Evolutionary conservation across 2,888 invertebrate species (phyloP), one percentile per base, ranked within the genome.

Genomic region (Sipha maydis): DNA sequence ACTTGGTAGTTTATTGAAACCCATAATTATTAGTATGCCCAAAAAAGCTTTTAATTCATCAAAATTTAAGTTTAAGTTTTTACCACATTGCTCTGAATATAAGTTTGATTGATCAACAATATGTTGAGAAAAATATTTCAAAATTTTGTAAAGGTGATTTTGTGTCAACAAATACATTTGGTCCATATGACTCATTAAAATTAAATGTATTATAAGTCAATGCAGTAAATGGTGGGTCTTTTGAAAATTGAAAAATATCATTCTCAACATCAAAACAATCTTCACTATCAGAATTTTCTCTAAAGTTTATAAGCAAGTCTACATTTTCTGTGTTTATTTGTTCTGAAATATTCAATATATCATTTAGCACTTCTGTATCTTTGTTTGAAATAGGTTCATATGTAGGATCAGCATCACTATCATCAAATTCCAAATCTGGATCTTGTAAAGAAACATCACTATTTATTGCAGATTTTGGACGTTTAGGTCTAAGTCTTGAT

Each of bases 121-220:
- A 71, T 17, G 19, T 31, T 4, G 71, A 17, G 31, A 71, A 71
- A 71, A 71, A 71, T 2, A 31, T 28, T 17, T 31, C 5, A 71
- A 71, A n/a, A 71, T 17, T 71, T 71, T 71, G 71, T 1, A 71
- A 71, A 14, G 71, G 28, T 71, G 71, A 71, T 71, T 71, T 71
- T 71, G 31, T 31, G 71, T 71, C 71, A 71, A 71, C 31, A 71
- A 71, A 71, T 71, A 71, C 71, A 31, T 71, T 71, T 71, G 71
- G 71, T 31, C 31, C 71, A 71, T 71, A 71, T 19, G 71, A 17
- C 5, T 71, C 31, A 31, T 71, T 71, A 71, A 71, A 71, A 71
- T 0, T 71, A 71, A 71, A 71, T 71, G 71, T 71, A 5, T 71
- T 71, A 31, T 31, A 31, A 19, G 71, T 71, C 3, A 71, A 31